Base-by-base conservation (phyloP, 2,888 invertebrate species). In the Dione juno region DNA sequence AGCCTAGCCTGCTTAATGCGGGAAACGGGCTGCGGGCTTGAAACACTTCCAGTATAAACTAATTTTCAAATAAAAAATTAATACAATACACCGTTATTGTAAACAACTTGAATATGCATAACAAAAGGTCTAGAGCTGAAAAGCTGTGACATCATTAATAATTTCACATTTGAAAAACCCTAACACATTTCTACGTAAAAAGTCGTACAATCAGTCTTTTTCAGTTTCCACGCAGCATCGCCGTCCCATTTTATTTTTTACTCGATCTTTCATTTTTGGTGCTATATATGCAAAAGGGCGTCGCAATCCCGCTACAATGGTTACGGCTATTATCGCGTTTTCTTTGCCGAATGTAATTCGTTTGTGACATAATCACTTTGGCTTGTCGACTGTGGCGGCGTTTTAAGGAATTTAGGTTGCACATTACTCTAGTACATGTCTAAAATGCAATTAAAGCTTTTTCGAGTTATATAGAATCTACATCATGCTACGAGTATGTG, bases 251-350 rank as follows among this genome's bases (percentile, higher is more conserved):
- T 77, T 79, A 82, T 82, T 59, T 59, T 82, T 82, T 81, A 77
- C 77, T 77, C 79, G 81, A 85, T 84, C 80, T 85, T 87, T 86
- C 84, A 59, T 88, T 87, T 86, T 84, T 80, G 85, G 84, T 85
- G 81, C 84, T 86, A 82, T 87, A 88, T 87, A 88, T 87, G 86
- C 87, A 87, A 86, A 87, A 84, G 82, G 83, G 81, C 80, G 77
- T 74, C 81, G 82, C 84, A 84, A 85, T 86, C 52, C 59, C 63
- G 78, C 79, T 79, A 77, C 78, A 81, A 77, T 79, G 81, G 81
- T 82, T 74, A 70, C 75, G 69, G 74, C 82, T 79, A 83, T 85
- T 84, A 84, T 75, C 75, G 77, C 72, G 78, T 77, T 82, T 81
- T 80, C 81, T 82, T 85, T 80, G 78, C 76, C 74, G 78, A 78